Evolutionary conservation across 2,113 vertebrate species (phyloP).

Genomic region (Falcunculus frontatus): DNA sequence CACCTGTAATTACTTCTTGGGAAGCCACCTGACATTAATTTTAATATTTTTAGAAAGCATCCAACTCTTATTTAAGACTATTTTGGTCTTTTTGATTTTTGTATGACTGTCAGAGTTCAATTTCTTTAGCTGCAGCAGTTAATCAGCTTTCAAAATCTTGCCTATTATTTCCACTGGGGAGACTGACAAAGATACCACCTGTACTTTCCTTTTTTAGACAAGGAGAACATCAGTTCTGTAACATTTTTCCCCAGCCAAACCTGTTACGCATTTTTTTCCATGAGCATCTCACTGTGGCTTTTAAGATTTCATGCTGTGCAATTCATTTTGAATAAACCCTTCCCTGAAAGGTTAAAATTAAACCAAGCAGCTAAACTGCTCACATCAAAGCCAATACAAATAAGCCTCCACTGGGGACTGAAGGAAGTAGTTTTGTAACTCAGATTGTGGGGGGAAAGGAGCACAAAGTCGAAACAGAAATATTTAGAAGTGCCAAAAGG

Average conservation of each 20-base stretch:
- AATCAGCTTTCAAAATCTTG: background rate
- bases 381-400: conserved; percentile 46
- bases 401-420: background rate
- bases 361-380: background rate
- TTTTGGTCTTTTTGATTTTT: background rate
- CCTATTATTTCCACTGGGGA: background rate
- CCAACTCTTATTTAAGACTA: background rate
- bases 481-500: conserved; percentile 28
- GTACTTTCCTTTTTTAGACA: background rate
- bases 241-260: background rate
- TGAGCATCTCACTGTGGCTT: background rate
- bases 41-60: background rate
- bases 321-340: conserved; percentile 4
- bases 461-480: background rate
- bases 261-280: background rate
- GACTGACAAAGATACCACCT: background rate
- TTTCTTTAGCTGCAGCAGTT: background rate
- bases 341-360: conserved; percentile 22
- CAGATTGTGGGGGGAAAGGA: background rate
- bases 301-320: background rate
- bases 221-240: background rate
- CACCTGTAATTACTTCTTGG: background rate
- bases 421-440: background rate
- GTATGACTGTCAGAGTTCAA: background rate
- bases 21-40: background rate